These are phyloP conservation scores for Eilema sororculum DNA, from an alignment of 2,888 invertebrate species.

Conservation along the genomic window DNA sequence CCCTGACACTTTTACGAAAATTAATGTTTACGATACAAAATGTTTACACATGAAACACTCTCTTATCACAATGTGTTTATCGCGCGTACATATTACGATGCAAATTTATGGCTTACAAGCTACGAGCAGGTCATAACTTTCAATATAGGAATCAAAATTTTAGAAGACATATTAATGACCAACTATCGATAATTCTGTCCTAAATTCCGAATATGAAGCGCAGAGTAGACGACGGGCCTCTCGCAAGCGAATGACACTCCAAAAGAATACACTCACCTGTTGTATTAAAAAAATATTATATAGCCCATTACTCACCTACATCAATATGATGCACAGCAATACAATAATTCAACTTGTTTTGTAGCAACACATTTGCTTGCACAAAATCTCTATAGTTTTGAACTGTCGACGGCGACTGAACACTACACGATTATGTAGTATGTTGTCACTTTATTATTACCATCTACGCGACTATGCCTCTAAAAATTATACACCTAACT, in stretches of 20 bases:
- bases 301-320: constrained; percentile 67
- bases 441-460: constrained; percentile 27
- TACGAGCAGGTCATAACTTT: constrained; percentile 18
- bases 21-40: constrained; percentile 3
- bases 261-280: constrained; percentile 29
- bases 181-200: background rate
- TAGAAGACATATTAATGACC: background rate
- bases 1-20: background rate
- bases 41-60: constrained; percentile 42
- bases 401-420: constrained; percentile 16
- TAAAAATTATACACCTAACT: constrained; percentile 25
- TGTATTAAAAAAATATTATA: constrained; percentile 12
- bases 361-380: constrained; percentile 74
- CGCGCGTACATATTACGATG: constrained; percentile 29
- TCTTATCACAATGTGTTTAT: constrained; percentile 48
- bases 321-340: constrained; percentile 46
- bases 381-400: constrained; percentile 46
- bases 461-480: background rate
- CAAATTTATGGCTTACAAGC: constrained; percentile 29
- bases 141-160: background rate
- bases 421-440: constrained; percentile 17
- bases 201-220: background rate
- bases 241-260: background rate
- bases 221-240: background rate
- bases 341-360: constrained; percentile 48